These are phyloP conservation scores for Epinephelus moara DNA, from an alignment of 2,113 vertebrate species.

Conservation along the genomic window DNA sequence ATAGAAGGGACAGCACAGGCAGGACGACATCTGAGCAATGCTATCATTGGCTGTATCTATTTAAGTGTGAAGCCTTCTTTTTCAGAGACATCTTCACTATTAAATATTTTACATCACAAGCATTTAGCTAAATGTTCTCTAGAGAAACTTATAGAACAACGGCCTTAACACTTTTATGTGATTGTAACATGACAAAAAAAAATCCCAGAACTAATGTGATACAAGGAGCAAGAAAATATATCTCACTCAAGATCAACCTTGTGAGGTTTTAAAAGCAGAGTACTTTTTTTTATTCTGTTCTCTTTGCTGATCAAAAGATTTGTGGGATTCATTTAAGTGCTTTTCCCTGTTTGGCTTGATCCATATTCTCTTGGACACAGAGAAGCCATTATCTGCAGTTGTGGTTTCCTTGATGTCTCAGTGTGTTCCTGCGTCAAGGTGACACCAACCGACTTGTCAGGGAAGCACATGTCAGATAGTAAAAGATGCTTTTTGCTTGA, in stretches of 20 bases:
- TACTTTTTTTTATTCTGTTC: slow-evolving; percentile 3
- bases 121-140: slow-evolving; percentile 33
- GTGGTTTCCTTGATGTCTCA: slow-evolving; percentile 41
- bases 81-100: slow-evolving; percentile 20
- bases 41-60: neutral
- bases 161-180: slow-evolving; percentile 11
- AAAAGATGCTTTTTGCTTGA: slow-evolving; percentile 55
- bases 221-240: slow-evolving; percentile 17
- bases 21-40: neutral
- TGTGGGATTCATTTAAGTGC: slow-evolving; percentile 59
- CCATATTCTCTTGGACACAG: slow-evolving; percentile 51
- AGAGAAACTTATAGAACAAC: slow-evolving; percentile 15
- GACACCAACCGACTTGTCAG: slow-evolving; percentile 52
- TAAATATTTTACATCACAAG: slow-evolving; percentile 47
- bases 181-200: slow-evolving; percentile 20
- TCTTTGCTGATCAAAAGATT: slow-evolving; percentile 56
- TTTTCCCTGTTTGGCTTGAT: slow-evolving; percentile 70
- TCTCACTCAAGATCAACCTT: slow-evolving; percentile 25
- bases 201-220: slow-evolving; percentile 8
- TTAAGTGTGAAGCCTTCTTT: neutral
- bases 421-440: slow-evolving; percentile 60
- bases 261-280: slow-evolving; percentile 36
- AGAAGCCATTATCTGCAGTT: slow-evolving; percentile 64
- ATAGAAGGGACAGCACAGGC: neutral
- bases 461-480: slow-evolving; percentile 37